Evolutionary conservation across 2,797 vertebrate genomes (phyloP).

Genomic region (Gambelia wislizenii): DNA sequence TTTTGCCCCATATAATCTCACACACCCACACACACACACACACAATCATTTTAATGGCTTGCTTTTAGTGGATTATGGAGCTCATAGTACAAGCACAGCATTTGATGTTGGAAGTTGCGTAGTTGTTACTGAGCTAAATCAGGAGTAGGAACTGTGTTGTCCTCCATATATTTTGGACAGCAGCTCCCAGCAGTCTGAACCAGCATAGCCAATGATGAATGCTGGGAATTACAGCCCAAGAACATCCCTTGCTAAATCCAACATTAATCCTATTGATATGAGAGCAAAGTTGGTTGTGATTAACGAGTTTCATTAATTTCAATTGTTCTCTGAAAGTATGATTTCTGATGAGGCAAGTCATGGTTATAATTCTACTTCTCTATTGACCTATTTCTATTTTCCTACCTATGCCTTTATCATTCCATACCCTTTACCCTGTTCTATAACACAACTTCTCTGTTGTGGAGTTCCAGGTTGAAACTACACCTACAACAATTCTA

Average conservation of each 20-base stretch:
- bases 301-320: background rate
- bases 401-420: background rate
- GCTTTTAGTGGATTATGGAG: background rate
- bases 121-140: no score
- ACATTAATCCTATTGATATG: no score
- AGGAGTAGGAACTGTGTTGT: no score
- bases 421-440: background rate
- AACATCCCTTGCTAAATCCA: no score
- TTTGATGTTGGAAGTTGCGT: background rate
- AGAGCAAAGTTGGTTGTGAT: no score
- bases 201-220: no score
- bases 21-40: no score
- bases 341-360: background rate
- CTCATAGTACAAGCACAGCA: background rate
- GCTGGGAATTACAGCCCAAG: no score
- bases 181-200: no score
- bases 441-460: background rate
- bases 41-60: background rate
- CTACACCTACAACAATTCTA: constrained; percentile 7
- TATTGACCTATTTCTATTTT: background rate
- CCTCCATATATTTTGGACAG: no score
- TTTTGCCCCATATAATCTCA: background rate
- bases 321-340: background rate
- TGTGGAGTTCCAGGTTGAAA: background rate
- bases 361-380: background rate